Percentiles rank a stretch among this genome's conserved stretches.
Evolutionary conservation across 2,797 vertebrate genomes (phyloP).

Genomic region (Iguana delicatissima): DNA sequence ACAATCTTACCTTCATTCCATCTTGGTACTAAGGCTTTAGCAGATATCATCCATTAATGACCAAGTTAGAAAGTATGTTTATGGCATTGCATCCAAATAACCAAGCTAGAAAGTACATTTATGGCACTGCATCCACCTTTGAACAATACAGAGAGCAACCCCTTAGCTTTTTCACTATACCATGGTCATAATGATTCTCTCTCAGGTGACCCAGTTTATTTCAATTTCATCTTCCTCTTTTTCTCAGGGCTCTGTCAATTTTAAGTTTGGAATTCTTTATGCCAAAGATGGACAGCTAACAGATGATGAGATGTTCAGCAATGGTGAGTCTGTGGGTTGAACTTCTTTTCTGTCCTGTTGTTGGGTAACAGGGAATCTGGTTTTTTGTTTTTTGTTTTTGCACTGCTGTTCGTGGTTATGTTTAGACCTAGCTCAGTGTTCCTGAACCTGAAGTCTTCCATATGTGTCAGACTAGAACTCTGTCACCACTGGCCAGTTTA

Average conservation of each 20-base stretch:
- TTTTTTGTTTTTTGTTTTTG: neutral
- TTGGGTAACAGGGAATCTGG: neutral
- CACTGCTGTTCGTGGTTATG: neutral
- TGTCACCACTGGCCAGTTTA: too few species aligned
- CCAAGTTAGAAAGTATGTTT: neutral
- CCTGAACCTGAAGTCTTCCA: neutral
- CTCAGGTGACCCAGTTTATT: neutral
- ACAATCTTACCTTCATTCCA: neutral
- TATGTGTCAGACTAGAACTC: too few species aligned
- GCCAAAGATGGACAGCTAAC: slow-evolving; percentile 98
- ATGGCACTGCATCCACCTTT: neutral
- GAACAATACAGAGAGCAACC: neutral
- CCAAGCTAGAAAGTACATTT: neutral
- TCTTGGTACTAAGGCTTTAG: neutral
- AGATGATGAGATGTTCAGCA: slow-evolving; percentile 99
- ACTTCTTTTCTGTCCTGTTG: neutral
- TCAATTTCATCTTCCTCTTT: slow-evolving; percentile 22
- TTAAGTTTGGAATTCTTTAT: slow-evolving; percentile 98
- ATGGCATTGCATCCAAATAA: neutral
- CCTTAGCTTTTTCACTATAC: neutral
- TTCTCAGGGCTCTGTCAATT: slow-evolving; percentile 96
- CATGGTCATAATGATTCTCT: neutral
- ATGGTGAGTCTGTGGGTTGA: slow-evolving; percentile 84
- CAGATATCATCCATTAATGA: neutral
- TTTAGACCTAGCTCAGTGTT: neutral